Evolutionary conservation across 2,888 invertebrate genomes (phyloP).

Genomic region (Ormyrus thymus): DNA sequence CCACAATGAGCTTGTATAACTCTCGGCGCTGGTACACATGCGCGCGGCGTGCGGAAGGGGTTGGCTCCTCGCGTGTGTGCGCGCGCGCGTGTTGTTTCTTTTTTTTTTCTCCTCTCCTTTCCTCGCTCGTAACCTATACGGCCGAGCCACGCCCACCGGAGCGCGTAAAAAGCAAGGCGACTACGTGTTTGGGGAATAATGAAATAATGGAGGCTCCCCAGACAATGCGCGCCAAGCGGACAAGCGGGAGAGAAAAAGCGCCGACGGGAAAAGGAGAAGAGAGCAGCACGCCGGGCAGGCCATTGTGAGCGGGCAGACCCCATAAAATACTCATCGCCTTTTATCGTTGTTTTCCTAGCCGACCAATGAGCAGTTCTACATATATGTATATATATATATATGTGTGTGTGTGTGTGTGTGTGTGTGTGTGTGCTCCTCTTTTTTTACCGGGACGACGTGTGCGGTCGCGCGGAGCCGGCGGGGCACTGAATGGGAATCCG

Average conservation of each 20-base stretch:
- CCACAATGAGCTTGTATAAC: not conserved
- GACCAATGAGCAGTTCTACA: constrained; percentile 65
- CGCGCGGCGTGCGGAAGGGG: constrained; percentile 27
- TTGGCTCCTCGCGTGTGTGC: constrained; percentile 28
- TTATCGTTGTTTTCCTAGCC: constrained; percentile 73
- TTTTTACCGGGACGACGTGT: constrained; percentile 26
- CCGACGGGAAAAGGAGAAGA: constrained; percentile 21
- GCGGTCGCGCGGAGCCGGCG: constrained; percentile 64
- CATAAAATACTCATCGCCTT: constrained; percentile 74
- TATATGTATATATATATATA: too few relatives aligned
- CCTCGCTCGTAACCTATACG: not conserved
- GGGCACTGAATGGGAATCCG: constrained; percentile 70
- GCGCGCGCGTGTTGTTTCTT: constrained; percentile 57
- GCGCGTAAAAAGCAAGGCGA: constrained; percentile 59
- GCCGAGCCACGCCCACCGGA: constrained; percentile 66
- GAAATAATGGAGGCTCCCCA: constrained; percentile 69
- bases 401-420: rapidly evolving
- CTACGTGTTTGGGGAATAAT: constrained; percentile 73
- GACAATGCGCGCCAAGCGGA: too few relatives aligned
- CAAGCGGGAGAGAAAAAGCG: not conserved
- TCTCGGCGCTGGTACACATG: not conserved
- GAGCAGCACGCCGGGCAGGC: constrained; percentile 28
- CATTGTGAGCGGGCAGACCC: constrained; percentile 67
- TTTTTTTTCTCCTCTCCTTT: constrained; percentile 35
- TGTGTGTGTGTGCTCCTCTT: not conserved